These are phyloP conservation scores for Takifugu flavidus DNA, from an alignment of 2,113 vertebrate species.

Conservation along the genomic window DNA sequence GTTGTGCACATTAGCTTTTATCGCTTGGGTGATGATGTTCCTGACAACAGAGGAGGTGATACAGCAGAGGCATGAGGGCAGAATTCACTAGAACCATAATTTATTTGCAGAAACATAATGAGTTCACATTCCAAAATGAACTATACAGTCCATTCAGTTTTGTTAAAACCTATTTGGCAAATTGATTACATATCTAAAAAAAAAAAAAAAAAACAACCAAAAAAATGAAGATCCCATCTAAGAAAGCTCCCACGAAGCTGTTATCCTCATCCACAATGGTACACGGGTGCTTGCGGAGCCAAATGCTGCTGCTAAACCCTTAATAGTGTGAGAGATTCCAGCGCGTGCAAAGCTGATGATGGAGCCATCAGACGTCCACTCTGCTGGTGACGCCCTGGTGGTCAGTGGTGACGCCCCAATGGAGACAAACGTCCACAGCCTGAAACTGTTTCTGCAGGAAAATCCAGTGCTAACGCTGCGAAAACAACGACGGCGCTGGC, in stretches of 20 bases:
- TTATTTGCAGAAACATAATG: conserved; percentile 71
- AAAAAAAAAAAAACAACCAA: background rate
- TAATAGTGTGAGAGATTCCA: conserved; percentile 25
- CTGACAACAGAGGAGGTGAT: background rate
- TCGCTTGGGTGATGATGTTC: too few species aligned
- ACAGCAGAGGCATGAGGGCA: conserved; percentile 5
- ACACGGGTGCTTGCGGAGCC: conserved; percentile 22
- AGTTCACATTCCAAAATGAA: conserved; percentile 52
- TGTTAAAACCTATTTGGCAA: conserved; percentile 59
- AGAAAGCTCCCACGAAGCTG: too few species aligned
- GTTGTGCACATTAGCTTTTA: too few species aligned
- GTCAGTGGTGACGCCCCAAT: conserved; percentile 19
- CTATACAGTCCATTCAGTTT: conserved; percentile 34
- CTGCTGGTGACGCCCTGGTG: background rate
- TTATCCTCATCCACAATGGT: conserved; percentile 16
- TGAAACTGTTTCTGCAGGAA: conserved; percentile 14
- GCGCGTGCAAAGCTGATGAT: conserved; percentile 32
- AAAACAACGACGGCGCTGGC: conserved; percentile 18
- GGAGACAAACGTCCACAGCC: conserved; percentile 9
- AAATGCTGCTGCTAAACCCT: conserved; percentile 27
- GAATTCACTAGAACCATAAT: conserved; percentile 55
- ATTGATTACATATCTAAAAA: conserved; percentile 51
- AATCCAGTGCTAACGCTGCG: conserved; percentile 24
- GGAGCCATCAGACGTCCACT: conserved; percentile 24
- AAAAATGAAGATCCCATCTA: background rate